Evolutionary conservation across 1,140 invertebrate genomes (phyloP).

Genomic region (Platorchestia sp.): DNA sequence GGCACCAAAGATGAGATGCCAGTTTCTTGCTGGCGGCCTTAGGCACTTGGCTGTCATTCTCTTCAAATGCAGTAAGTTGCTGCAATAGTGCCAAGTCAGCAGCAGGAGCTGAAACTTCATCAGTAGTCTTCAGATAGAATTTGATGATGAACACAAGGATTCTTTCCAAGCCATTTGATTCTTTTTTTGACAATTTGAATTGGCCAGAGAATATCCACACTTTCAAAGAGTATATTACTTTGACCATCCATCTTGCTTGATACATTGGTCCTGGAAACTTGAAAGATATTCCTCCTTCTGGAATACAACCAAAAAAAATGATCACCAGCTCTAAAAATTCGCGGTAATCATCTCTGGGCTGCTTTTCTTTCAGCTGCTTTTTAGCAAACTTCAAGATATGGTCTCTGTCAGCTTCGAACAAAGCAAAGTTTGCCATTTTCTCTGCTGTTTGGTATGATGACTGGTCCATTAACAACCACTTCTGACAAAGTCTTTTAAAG

Average conservation of each 20-base stretch:
- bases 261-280: slow-evolving; percentile 16
- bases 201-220: slow-evolving; percentile 11
- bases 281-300: not conserved
- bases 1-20: not conserved
- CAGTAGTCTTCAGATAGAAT: not conserved
- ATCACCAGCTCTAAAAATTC: not conserved
- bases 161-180: not conserved
- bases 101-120: not conserved
- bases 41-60: not conserved
- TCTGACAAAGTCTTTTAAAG: slow-evolving; percentile 4
- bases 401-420: not conserved
- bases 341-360: not conserved
- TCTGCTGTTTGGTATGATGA: slow-evolving; percentile 4
- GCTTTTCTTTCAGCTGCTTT: not conserved
- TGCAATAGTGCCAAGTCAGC: not conserved
- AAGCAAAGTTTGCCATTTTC: not conserved
- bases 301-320: slow-evolving; percentile 5
- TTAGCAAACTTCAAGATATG: slow-evolving; percentile 28
- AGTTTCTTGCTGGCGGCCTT: slow-evolving; percentile 1
- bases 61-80: not conserved
- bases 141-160: not conserved
- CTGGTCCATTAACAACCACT: not conserved
- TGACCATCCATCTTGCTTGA: not conserved
- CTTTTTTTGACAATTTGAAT: not conserved
- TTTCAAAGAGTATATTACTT: slow-evolving; percentile 5